Evolutionary conservation across 2,888 invertebrate species (phyloP), one percentile per base, ranked within the genome.

Genomic region (Erpobdella octoculata): DNA sequence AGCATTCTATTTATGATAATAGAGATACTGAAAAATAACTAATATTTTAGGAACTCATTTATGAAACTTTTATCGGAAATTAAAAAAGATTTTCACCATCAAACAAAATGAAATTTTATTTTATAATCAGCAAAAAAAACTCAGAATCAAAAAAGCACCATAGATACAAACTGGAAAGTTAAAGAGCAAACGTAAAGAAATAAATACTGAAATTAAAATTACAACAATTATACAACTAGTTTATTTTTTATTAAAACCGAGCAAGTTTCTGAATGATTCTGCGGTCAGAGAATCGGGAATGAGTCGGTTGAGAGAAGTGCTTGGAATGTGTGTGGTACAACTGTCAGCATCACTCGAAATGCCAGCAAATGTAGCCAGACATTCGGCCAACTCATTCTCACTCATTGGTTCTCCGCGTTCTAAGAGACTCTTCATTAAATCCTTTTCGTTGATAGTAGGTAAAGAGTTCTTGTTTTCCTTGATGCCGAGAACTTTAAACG

Each of bases 351-450:
- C 58, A 18, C 31, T 53, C 12, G 67, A 41, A 36, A 48, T 69
- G 25, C 83, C 81, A 25, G 82, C 77, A 71, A 83, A 75, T 6
- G 82, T 81, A 28, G 80, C 79, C 48, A 83, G 76, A 73, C 81
- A 81, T 73, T 83, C 83, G 0, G 82, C 81, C 48, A 83, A 75
- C 74, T 83, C 83, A 72, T 79, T 78, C 71, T 83, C 83, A 18
- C 81, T 82, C 80, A 83, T 82, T 73, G 81, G 81, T 73, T 83
- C 83, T 53, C 83, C 83, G 61, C 78, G 80, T 75, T 82, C 82
- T 46, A 83, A 74, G 36, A 82, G 72, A 46, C 81, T 79, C 36
- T n/a, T 35, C n/a, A 83, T 76, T 5, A 83, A 76, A n/a, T 81
- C 80, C 5, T 80, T 80, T 68, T 82, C 76, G 21, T 80, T 80